Evolutionary conservation across 2,888 invertebrate genomes (phyloP), one percentile per base, ranked within the genome.

Genomic region (Osedax frankpressi): DNA sequence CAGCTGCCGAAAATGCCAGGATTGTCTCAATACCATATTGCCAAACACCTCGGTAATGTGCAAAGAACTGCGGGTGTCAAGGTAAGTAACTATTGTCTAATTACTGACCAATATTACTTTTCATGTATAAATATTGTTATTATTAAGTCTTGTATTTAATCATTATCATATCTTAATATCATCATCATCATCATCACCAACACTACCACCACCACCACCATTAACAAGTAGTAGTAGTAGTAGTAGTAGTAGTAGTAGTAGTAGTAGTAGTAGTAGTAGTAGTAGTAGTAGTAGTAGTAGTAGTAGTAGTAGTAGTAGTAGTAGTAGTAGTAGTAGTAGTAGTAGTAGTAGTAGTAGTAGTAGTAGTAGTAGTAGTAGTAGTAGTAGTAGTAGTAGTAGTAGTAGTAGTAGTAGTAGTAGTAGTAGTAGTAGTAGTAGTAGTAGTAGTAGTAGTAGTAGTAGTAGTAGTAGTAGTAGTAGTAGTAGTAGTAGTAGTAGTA

Each of bases 31-130:
- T 86, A 67, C 87, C 93, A 81, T 93, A 94, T 2, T 92, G 91
- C 92, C 94, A 94, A 81, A 93, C 93, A 19, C 94, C 94, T 78
- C 93, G 89, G 84, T 94, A 95, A 0, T 91, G 91, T 75, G 94
- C 94, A 14, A 90, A 90, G 86, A 91, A 73, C 72, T 44, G 19
- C 6, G 44, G 6, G 19, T 6, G 44, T n/a, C n/a, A n/a, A n/a
- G n/a, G n/a, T n/a, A n/a, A n/a, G n/a, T n/a, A n/a, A n/a, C n/a
- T n/a, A n/a, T n/a, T n/a, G n/a, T n/a, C n/a, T n/a, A n/a, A n/a
- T n/a, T n/a, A n/a, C n/a, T n/a, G n/a, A n/a, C n/a, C n/a, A n/a
- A n/a, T n/a, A n/a, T n/a, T n/a, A n/a, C n/a, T n/a, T n/a, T n/a
- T n/a, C n/a, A n/a, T n/a, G n/a, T n/a, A n/a, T n/a, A n/a, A n/a